Base-by-base conservation (phyloP, 53 echinoderm and acorn worm species). In the Paelopatides confundens region DNA sequence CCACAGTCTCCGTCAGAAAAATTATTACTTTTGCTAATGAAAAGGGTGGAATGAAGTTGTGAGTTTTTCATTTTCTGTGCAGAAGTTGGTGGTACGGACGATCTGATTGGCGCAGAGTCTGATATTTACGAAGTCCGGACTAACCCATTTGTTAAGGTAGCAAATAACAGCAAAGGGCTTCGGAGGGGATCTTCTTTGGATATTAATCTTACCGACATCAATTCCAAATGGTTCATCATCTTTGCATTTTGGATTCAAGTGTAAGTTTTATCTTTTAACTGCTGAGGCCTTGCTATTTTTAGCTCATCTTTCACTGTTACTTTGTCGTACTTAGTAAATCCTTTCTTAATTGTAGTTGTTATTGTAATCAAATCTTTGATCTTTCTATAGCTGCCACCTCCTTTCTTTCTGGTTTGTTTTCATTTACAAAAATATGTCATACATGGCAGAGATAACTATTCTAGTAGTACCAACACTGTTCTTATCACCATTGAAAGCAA, bases 31-130 rank as follows among this genome's bases (percentile, higher is more conserved):
- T 69, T 69, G 69, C 33, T 33, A 35, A 69, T 69, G 69, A 69
- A 69, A 48, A 35, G 69, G 17, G 40, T 3, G 46, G 74, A 39
- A 46, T 74, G 47, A 74, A 74, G 74, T 35, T 2, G 21, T 35
- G 74, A 74, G 74, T 74, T 74, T 74, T 74, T 74, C 74, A 74
- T 74, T 74, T 74, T 74, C 70, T 74, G 74, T 74, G 74, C 74
- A 74, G 74, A 74, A 74, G 74, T 74, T 74, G 74, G 74, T 74
- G 74, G 28, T 74, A 74, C 74, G 74, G 40, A 26, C 27, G 40
- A 39, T 74, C 74, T 74, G 39, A 74, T 74, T 74, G 74, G 74
- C 39, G 74, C 24, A 74, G 74, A 74, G 74, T 13, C 39, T 39
- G 21, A 24, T 39, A 24, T 74, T 26, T 17, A 39, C 46, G 69